These are phyloP conservation scores for Lasioglossum marginatum DNA, from an alignment of 2,888 invertebrate genomes.

Conservation along the genomic window DNA sequence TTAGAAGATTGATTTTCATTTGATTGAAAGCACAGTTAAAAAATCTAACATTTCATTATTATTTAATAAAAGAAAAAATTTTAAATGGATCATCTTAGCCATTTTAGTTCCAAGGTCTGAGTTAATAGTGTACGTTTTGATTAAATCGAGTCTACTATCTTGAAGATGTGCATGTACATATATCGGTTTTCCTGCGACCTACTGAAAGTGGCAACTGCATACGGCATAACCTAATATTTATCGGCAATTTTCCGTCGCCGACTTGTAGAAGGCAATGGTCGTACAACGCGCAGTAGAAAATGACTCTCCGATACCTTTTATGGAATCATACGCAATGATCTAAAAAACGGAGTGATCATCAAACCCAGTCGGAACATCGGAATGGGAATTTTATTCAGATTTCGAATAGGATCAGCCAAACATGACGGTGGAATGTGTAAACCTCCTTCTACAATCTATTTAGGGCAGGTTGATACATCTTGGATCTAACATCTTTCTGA, in stretches of 20 bases:
- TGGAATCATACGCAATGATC: conserved; percentile 36
- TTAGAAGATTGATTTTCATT: no score
- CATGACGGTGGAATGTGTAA: not conserved
- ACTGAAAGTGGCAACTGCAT: not conserved
- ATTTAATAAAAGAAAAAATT: not conserved
- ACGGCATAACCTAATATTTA: conserved; percentile 31
- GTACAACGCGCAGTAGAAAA: conserved; percentile 37
- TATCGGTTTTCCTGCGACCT: not conserved
- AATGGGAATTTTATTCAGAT: conserved; percentile 30
- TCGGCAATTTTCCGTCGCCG: conserved; percentile 3
- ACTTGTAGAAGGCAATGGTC: conserved; percentile 46
- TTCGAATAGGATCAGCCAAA: not conserved
- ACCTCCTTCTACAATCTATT: conserved; percentile 1
- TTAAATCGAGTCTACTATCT: not conserved
- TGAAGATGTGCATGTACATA: not conserved
- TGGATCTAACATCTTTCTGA: not conserved
- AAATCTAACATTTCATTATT: not conserved
- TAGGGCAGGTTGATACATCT: not conserved
- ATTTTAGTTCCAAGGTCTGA: not conserved
- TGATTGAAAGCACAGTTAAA: no score
- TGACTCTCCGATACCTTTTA: conserved; percentile 45
- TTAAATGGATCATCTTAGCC: not conserved
- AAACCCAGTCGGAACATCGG: conserved; percentile 15
- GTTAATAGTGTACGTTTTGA: not conserved
- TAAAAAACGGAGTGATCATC: conserved; percentile 21